A percentile compares a stretch with the other conserved stretches of the same genome.
These are phyloP conservation scores for Chondrosia reniformis DNA, from an alignment of 37 sponge, comb jelly and placozoan species.

Conservation along the genomic window DNA sequence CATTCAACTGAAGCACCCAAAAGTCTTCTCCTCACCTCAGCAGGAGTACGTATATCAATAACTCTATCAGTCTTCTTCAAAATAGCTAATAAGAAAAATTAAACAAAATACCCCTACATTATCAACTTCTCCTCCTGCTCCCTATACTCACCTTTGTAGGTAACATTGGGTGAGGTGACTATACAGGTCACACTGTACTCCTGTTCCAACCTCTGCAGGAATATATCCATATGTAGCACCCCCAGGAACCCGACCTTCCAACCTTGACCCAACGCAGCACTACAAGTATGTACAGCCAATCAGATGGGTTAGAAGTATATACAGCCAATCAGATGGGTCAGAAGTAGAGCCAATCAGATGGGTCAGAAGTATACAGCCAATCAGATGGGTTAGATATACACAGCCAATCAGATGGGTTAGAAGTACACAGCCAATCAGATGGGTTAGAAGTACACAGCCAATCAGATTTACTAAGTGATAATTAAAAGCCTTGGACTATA, in stretches of 20 bases:
- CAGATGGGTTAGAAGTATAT: too few species aligned
- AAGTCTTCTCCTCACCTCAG: too few species aligned
- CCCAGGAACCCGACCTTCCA: constrained; percentile 96
- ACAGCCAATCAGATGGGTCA: too few species aligned
- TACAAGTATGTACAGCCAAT: constrained; percentile 29
- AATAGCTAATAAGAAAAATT: neutral
- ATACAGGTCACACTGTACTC: constrained; percentile 83
- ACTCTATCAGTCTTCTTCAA: neutral
- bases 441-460: too few species aligned
- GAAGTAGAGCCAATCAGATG: too few species aligned
- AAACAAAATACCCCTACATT: neutral
- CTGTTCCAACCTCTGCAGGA: constrained; percentile 90
- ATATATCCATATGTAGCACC: constrained; percentile 91
- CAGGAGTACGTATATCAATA: neutral
- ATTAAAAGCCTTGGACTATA: too few species aligned
- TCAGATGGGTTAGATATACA: too few species aligned
- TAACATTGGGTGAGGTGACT: constrained; percentile 86
- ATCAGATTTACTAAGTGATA: too few species aligned
- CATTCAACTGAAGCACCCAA: too few species aligned
- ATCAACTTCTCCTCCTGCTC: neutral
- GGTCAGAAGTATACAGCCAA: too few species aligned
- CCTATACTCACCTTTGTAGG: constrained; percentile 72
- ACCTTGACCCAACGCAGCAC: constrained; percentile 87
- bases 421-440: too few species aligned
- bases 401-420: too few species aligned